These are phyloP conservation scores for Centroberyx gerrardi DNA, from an alignment of 2,797 vertebrate genomes.

Conservation along the genomic window DNA sequence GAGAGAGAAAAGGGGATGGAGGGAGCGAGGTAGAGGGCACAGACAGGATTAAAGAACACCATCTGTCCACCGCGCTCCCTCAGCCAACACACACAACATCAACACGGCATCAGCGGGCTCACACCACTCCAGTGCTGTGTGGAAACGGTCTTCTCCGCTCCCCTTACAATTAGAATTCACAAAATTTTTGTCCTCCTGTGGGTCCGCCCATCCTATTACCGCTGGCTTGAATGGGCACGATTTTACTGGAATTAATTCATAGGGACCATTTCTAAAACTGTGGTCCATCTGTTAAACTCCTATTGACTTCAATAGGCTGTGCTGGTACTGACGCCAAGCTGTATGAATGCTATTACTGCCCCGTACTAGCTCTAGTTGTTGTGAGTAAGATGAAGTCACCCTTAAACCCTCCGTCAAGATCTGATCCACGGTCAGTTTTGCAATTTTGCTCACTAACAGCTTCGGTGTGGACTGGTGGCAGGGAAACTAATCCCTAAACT, in stretches of 20 bases:
- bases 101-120: constrained; percentile 27
- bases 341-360: too few species aligned
- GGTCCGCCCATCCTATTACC: background rate
- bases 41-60: constrained; percentile 83
- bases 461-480: background rate
- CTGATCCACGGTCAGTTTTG: background rate
- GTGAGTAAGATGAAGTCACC: background rate
- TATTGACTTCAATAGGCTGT: too few species aligned
- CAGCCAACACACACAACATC: constrained; percentile 62
- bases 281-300: too few species aligned
- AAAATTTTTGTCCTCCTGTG: background rate
- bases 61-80: constrained; percentile 74
- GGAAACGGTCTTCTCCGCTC: background rate
- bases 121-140: background rate
- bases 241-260: background rate
- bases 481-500: background rate
- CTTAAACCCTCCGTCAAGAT: background rate
- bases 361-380: background rate
- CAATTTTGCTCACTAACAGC: background rate
- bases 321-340: too few species aligned
- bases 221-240: background rate
- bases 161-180: too few species aligned
- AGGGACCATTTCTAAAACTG: background rate
- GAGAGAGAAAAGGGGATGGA: constrained; percentile 13
- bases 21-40: constrained; percentile 47